These are phyloP conservation scores for Pristionchus japonicus DNA, from an alignment of 2,888 invertebrate genomes.

Conservation along the genomic window DNA sequence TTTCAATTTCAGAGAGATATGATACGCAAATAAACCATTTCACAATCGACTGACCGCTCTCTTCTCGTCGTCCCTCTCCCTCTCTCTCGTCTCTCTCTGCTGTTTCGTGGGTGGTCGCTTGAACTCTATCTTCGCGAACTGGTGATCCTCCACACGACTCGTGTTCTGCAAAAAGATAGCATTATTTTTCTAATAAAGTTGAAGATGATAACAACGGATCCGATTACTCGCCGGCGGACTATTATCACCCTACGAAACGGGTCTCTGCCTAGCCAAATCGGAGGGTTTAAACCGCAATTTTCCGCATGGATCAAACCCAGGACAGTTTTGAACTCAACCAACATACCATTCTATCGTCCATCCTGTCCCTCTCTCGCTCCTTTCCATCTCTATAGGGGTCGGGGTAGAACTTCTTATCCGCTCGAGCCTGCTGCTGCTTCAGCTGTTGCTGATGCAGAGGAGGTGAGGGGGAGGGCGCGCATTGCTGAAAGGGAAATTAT, in stretches of 20 bases:
- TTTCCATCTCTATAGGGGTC: slow-evolving; percentile 40
- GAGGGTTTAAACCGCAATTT: no score
- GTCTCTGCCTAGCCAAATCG: no score
- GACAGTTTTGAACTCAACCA: no score
- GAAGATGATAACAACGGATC: no score
- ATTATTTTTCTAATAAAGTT: no score
- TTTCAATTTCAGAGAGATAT: background rate
- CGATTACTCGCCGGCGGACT: no score
- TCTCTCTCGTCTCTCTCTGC: background rate
- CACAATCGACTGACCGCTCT: background rate
- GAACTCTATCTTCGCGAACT: background rate
- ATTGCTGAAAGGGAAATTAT: background rate
- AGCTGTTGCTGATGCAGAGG: background rate
- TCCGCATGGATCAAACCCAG: no score
- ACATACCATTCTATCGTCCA: background rate
- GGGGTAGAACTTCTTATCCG: slow-evolving; percentile 12
- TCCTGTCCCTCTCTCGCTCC: background rate
- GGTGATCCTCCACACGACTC: background rate
- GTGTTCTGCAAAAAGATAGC: background rate
- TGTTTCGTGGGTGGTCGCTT: background rate
- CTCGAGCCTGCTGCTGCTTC: no score
- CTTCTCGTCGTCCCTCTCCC: background rate
- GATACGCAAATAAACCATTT: background rate
- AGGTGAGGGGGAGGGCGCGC: background rate
- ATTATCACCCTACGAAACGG: no score